These are phyloP conservation scores for Rhinogobius similis DNA, from an alignment of 2,113 vertebrate genomes.

Conservation along the genomic window DNA sequence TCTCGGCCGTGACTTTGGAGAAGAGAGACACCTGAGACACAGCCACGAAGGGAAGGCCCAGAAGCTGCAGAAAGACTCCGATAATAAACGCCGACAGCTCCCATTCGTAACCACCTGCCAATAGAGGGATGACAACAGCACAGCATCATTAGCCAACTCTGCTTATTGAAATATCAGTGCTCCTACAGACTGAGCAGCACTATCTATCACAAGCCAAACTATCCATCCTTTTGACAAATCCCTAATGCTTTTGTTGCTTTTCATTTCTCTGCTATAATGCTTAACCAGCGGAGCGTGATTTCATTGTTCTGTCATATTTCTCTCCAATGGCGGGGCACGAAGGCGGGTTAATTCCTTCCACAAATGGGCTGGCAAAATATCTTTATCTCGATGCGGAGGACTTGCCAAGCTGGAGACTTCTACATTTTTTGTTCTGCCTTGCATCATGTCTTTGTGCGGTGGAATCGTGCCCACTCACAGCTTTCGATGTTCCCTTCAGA, in stretches of 20 bases:
- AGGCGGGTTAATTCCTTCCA: conserved; percentile 40
- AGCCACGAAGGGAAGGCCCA: conserved; percentile 84
- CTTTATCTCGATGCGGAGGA: conserved; percentile 49
- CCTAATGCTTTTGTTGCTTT: not conserved
- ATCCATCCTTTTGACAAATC: not conserved
- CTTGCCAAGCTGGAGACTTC: conserved; percentile 63
- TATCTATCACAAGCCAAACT: not conserved
- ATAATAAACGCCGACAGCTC: conserved; percentile 78
- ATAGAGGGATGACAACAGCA: conserved; percentile 10
- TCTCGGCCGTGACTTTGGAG: conserved; percentile 85
- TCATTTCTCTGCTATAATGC: conserved; percentile 13
- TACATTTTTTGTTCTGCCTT: conserved; percentile 60
- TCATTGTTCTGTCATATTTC: conserved; percentile 11
- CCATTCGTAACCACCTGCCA: conserved; percentile 71
- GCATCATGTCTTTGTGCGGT: conserved; percentile 56
- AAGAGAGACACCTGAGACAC: conserved; percentile 87
- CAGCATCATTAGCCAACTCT: not conserved
- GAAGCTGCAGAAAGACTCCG: conserved; percentile 84
- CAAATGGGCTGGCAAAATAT: conserved; percentile 58
- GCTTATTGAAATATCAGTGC: conserved; percentile 12
- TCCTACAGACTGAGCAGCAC: conserved; percentile 2
- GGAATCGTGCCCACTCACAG: conserved; percentile 59
- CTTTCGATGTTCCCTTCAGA: conserved; percentile 40
- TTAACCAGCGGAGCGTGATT: conserved; percentile 23
- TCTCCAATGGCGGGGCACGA: not conserved